Conservation (phyloP, 2,888 invertebrate species). For the Pristionchus mayeri region DNA sequence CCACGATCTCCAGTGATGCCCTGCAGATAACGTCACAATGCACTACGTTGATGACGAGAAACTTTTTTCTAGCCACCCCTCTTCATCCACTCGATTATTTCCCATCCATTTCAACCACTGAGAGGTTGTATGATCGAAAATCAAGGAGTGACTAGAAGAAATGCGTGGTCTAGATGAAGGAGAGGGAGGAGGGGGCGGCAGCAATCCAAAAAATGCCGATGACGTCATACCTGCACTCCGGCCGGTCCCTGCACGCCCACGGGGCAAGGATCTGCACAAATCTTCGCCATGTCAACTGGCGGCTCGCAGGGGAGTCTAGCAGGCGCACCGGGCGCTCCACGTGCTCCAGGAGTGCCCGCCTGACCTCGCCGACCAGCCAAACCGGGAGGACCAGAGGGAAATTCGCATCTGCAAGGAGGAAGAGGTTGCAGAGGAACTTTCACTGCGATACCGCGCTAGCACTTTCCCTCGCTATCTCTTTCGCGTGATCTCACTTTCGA, state of each 20-base stretch:
- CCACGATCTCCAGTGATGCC: constrained; percentile 69
- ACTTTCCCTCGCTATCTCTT: neutral
- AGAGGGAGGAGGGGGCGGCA: too few species aligned
- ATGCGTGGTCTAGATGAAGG: too few species aligned
- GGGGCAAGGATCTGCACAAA: constrained; percentile 73
- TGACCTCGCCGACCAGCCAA: constrained; percentile 69
- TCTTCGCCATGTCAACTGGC: constrained; percentile 65
- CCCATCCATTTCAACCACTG: too few species aligned
- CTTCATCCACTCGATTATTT: too few species aligned
- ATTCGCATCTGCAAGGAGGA: constrained; percentile 59
- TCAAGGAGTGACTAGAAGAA: neutral
- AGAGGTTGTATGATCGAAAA: too few species aligned
- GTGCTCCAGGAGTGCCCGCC: constrained; percentile 51
- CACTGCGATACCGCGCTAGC: neutral
- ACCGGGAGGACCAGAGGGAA: constrained; percentile 69
- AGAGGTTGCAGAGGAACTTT: neutral
- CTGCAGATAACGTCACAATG: too few species aligned
- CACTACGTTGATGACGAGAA: neutral
- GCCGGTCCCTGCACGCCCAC: constrained; percentile 68
- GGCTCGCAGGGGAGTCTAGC: constrained; percentile 74
- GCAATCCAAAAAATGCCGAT: neutral
- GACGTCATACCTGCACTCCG: constrained; percentile 58
- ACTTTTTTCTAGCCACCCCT: too few species aligned
- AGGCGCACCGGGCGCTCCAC: constrained; percentile 66
- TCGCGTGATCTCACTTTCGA: constrained; percentile 22